A percentile compares a stretch with the other conserved stretches of the same genome.
These are phyloP conservation scores for Aethina tumida DNA, from an alignment of 1,140 invertebrate genomes.

Conservation along the genomic window DNA sequence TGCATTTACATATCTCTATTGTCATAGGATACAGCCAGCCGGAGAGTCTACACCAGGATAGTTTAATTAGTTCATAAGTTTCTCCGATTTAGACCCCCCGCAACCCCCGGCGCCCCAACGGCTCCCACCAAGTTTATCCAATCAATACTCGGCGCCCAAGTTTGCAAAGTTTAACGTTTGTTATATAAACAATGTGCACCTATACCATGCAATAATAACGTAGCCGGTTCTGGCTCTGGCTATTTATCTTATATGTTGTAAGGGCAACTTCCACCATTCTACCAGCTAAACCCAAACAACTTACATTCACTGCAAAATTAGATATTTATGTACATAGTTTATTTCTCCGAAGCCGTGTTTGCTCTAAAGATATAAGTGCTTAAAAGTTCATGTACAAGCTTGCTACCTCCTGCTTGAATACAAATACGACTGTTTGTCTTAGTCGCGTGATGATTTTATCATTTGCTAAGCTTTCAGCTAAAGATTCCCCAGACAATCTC, in stretches of 20 bases:
- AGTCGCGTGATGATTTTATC: too few species aligned
- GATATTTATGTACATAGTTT: conserved; percentile 20
- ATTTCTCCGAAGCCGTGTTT: conserved; percentile 17
- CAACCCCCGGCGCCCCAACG: conserved; percentile 10
- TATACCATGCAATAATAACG: conserved; percentile 27
- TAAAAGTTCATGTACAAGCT: too few species aligned
- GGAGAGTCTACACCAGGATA: conserved; percentile 31
- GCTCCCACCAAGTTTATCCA: conserved; percentile 30
- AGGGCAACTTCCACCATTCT: conserved; percentile 24
- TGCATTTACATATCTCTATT: conserved; percentile 36
- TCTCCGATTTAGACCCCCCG: conserved; percentile 22
- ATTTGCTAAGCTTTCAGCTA: too few species aligned
- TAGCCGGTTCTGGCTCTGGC: conserved; percentile 21
- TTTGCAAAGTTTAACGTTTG: conserved; percentile 33
- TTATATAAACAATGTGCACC: conserved; percentile 34
- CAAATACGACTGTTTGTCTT: too few species aligned
- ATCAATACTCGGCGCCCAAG: conserved; percentile 28
- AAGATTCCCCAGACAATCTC: too few species aligned
- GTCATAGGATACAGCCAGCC: conserved; percentile 30
- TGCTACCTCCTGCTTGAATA: too few species aligned
- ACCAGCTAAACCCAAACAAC: conserved; percentile 17
- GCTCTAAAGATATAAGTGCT: conserved; percentile 7
- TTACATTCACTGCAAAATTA: conserved; percentile 16
- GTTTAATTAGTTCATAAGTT: conserved; percentile 36
- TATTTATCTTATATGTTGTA: conserved; percentile 27